Base-by-base conservation (phyloP, 2,113 vertebrate species). In the Regulus satrapa region DNA sequence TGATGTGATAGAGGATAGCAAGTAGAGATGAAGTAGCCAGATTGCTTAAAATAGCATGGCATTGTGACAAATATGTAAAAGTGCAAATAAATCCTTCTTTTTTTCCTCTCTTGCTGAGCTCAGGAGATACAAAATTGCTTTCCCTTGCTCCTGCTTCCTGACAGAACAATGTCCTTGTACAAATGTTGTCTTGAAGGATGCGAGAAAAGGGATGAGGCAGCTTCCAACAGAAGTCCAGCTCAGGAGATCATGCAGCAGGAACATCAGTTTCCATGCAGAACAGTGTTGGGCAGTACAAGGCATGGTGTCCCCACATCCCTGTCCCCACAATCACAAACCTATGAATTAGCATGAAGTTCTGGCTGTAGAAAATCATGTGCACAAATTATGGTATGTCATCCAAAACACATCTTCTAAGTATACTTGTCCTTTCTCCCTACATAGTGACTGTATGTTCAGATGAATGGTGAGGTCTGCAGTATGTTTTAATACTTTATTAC, bases 41-140 rank as follows among this genome's bases (percentile, higher is more conserved):
- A 94, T 92, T 81, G 62, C 76, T 88, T 93, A 74, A 96, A 96
- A 93, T 86, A 93, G 38, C 75, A 88, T 95, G 94, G 85, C 92
- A 77, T n/a, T 77, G 31, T 88, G 94, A 94, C 93, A 94, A 96
- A 88, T 61, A 84, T 38, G 68, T 34, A 49, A 89, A 93, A 93
- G 90, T 82, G 55, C 88, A 75, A 95, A 95, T 55, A 94, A 95
- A 94, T 88, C 79, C 75, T 90, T 93, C 46, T 83, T 67, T 48
- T 67, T 74, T 94, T 76, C 66, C 46, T 88, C 94, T 77, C 48
- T 86, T 86, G 55, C 82, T 90, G 82, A 94, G 79, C 55, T 95
- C 63, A 88, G 74, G 63, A 90, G 68, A 88, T 69, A 90, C 12
- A 59, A 86, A 88, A 88, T 59, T 45, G 28, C 80, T 90, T 95